Base-by-base conservation (phyloP, 2,797 vertebrate species). In the Silurus lanzhouensis region DNA sequence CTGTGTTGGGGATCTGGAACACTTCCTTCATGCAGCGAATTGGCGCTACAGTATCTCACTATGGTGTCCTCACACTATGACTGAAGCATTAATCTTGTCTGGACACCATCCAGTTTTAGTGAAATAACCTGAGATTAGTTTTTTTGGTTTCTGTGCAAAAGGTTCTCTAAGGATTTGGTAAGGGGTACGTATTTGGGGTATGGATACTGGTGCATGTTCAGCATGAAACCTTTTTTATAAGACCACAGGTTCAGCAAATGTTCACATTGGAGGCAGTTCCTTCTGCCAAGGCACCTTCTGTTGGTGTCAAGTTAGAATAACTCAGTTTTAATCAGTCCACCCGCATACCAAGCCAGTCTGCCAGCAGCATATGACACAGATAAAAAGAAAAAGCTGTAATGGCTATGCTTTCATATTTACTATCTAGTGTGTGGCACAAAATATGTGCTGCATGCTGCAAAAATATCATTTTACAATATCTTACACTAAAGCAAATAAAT, bases 291-390 rank as follows among this genome's bases (percentile, higher is more conserved):
- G 55, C 66, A 81, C 87, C 88, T 86, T 89, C 87, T 87, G 85
- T 83, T 84, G 46, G 81, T 86, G 80, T 84, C 86, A 70, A 66
- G 72, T 76, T 85, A 84, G 78, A 82, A 86, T 89, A 89, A 89
- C 75, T 88, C 87, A 63, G 82, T 88, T 90, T 89, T 88, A 89
- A 89, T 88, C 87, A 88, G 82, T 77, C 83, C 58, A 55, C 52
- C 55, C 25, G 38, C 87, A 86, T 63, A 85, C 82, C 85, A 80
- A 84, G 75, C 74, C n/a, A 27, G 71, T 63, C 80, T 79, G 75
- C 78, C 67, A 82, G 83, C 82, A 81, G 87, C 86, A 85, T 82
- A 84, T 83, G 77, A 81, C 58, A 57, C 44, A 27, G 38, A 38
- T 38, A 66, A 88, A 88, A 60, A 27, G 46, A 83, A 83, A 71